Base-by-base conservation (phyloP, 2,113 vertebrate species). In the Steatornis caripensis region DNA sequence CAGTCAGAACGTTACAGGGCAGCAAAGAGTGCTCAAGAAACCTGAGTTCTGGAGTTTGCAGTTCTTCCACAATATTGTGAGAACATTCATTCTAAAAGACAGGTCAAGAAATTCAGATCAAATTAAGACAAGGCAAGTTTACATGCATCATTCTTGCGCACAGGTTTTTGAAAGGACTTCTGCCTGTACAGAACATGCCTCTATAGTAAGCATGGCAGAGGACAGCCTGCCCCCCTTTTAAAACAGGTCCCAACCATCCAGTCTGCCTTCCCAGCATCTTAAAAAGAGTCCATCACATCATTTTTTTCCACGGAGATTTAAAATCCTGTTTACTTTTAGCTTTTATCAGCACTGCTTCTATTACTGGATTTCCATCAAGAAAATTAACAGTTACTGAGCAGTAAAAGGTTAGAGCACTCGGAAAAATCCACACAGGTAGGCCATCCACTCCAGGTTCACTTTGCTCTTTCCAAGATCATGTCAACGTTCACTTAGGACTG, bases 31-130 rank as follows among this genome's bases (percentile, higher is more conserved):
- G 18, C 51, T n/a, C 7, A 9, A 55, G 61, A 79, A 61, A 48
- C 15, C 14, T 4, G 9, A 70, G n/a, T 4, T 87, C 23, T 14
- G 30, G 41, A 65, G 45, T 37, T 1, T 54, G 26, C 48, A 68
- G 34, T 22, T 34, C 58, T 61, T 64, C 19, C 30, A 65, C 54
- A 21, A 22, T 10, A 30, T 2, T 46, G 15, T 48, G 60, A 82
- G 49, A 61, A n/a, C 13, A 68, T 1, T 43, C 51, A 1, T 6
- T 21, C 12, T 0, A 37, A 74, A 60, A 37, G 9, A 18, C 13
- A 60, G 15, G 10, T 43, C 13, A 57, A 36, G 36, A 46, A 64
- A 37, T 11, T 29, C 37, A 46, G 41, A 66, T 12, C 21, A 24
- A 30, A 15, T 9, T n/a, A n/a, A 43, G 51, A 22, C 26, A 12